phyloP scores from a whole-genome alignment of 2,113 vertebrate species.

The Illadopsis cleaveri region DNA sequence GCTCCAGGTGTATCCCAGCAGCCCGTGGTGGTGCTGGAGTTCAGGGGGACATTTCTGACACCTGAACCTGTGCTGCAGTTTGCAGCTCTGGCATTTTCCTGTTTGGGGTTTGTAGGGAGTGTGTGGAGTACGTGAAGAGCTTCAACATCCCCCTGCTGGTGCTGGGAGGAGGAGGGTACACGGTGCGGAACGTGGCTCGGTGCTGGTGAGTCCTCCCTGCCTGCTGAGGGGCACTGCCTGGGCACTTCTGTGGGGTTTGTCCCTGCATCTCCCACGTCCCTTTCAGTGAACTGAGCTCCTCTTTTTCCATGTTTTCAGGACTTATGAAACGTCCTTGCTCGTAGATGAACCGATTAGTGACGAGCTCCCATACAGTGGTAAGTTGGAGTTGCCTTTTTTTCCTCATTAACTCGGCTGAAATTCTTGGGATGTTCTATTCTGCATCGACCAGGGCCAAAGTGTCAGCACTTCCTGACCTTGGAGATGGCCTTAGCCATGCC shows the following conservation, averaged over 20 bases:
- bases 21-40: neutral
- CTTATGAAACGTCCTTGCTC: slow-evolving; percentile 92
- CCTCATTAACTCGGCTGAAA: neutral
- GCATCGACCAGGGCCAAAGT: neutral
- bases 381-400: neutral
- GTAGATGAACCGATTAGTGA: slow-evolving; percentile 97
- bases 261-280: neutral
- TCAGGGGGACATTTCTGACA: neutral
- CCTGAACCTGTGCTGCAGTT: fast-evolving
- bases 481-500: neutral
- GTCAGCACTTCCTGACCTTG: neutral
- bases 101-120: slow-evolving; percentile 80
- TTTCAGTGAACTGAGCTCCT: neutral
- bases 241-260: neutral
- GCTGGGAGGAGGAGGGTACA: slow-evolving; percentile 96
- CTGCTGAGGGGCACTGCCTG: neutral
- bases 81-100: neutral
- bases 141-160: slow-evolving; percentile 97
- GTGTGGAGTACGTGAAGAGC: slow-evolving; percentile 97
- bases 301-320: slow-evolving; percentile 75
- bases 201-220: slow-evolving; percentile 84
- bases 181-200: slow-evolving; percentile 93
- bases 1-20: neutral
- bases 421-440: neutral
- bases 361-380: slow-evolving; percentile 95